phyloP scores from a whole-genome alignment of 2,113 vertebrate genomes.

The Gasterosteus nipponicus region DNA sequence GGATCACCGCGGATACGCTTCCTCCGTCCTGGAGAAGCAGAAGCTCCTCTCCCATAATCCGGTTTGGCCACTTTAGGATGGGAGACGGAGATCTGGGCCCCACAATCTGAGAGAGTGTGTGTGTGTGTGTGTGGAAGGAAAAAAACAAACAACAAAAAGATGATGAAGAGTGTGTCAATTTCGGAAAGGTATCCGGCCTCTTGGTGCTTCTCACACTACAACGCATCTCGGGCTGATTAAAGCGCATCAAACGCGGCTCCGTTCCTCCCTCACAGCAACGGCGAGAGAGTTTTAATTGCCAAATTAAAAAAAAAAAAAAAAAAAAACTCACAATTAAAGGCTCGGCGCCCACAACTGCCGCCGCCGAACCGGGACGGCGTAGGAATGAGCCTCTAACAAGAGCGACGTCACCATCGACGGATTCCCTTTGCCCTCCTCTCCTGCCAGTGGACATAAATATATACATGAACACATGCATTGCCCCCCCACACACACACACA shows the following conservation, averaged over 20 bases:
- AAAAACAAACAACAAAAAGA: too few relatives aligned
- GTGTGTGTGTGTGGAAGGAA: neutral
- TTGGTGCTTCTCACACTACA: slow-evolving; percentile 91
- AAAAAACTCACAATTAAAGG: slow-evolving; percentile 89
- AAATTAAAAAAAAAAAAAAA: slow-evolving; percentile 63
- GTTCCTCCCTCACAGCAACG: slow-evolving; percentile 89
- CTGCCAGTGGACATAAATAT: neutral
- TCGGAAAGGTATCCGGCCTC: slow-evolving; percentile 90
- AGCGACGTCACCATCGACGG: slow-evolving; percentile 59
- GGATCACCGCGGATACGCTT: slow-evolving; percentile 72
- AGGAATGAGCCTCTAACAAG: slow-evolving; percentile 86
- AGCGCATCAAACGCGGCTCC: slow-evolving; percentile 90
- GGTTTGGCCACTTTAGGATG: slow-evolving; percentile 83
- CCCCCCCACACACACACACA: neutral
- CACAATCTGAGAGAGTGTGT: slow-evolving; percentile 69
- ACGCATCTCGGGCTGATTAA: slow-evolving; percentile 92
- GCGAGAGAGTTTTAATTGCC: slow-evolving; percentile 95
- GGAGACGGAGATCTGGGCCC: slow-evolving; percentile 78
- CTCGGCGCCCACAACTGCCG: slow-evolving; percentile 82
- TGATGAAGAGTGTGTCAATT: slow-evolving; percentile 80
- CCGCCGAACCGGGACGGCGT: slow-evolving; percentile 75
- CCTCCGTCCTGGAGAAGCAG: slow-evolving; percentile 74
- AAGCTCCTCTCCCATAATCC: slow-evolving; percentile 79
- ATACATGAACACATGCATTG: slow-evolving; percentile 9
- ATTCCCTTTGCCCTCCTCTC: too few relatives aligned